Percentiles rank a stretch among this genome's conserved stretches.
These are phyloP conservation scores for Scaptomyza reducta DNA, from an alignment of 2,888 invertebrate species.

Conservation along the genomic window DNA sequence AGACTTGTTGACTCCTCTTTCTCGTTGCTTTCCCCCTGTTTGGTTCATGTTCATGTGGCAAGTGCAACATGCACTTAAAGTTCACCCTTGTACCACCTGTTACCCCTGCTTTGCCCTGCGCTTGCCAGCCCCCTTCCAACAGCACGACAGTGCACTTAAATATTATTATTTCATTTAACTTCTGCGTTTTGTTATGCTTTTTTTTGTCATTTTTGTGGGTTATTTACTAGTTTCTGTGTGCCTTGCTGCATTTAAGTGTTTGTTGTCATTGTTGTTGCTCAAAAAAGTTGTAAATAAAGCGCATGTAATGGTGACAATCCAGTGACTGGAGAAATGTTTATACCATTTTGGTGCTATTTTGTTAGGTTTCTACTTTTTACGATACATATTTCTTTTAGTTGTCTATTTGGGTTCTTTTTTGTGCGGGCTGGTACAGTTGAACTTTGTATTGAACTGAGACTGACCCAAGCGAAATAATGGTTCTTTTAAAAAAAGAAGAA, in stretches of 20 bases:
- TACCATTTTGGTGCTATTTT: no score
- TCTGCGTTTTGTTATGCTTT: slow-evolving; percentile 10
- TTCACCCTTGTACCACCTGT: background rate
- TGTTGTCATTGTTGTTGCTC: slow-evolving; percentile 5
- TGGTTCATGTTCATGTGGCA: slow-evolving; percentile 5
- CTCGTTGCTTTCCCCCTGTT: no score
- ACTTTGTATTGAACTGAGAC: background rate
- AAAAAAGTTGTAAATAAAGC: no score
- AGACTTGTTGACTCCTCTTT: no score
- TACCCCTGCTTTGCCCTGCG: background rate
- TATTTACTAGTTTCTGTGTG: slow-evolving; percentile 12
- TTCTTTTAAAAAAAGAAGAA: background rate
- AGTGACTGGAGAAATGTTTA: slow-evolving; percentile 21
- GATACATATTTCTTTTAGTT: slow-evolving; percentile 1
- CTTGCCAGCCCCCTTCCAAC: background rate
- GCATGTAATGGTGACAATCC: slow-evolving; percentile 45
- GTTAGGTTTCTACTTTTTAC: no score
- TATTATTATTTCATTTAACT: slow-evolving; percentile 15
- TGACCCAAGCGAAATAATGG: no score
- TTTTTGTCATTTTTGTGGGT: slow-evolving; percentile 7
- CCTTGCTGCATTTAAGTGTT: slow-evolving; percentile 44
- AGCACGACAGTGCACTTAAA: slow-evolving; percentile 45
- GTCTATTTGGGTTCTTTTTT: background rate
- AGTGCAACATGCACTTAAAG: slow-evolving; percentile 9
- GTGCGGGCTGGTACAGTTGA: slow-evolving; percentile 28